Evolutionary conservation across 1,140 invertebrate genomes (phyloP).

Genomic region (Cephus cinctus): DNA sequence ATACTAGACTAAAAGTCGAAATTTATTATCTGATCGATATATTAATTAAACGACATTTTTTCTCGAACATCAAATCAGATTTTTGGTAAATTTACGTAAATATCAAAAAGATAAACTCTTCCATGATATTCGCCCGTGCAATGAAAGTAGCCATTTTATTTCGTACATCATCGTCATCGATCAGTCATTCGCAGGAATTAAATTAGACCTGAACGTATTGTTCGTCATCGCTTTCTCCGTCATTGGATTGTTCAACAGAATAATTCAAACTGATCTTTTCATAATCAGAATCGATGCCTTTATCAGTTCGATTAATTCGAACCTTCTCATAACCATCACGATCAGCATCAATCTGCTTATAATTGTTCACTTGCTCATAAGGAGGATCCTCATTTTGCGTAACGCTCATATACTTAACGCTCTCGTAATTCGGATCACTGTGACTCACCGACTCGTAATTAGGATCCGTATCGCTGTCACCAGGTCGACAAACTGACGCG

Average conservation of each 20-base stretch:
- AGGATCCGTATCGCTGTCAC: slow-evolving; percentile 68
- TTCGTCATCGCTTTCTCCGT: slow-evolving; percentile 44
- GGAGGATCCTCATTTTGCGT: slow-evolving; percentile 46
- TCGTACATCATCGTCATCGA: no score
- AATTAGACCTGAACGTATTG: slow-evolving; percentile 50
- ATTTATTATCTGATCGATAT: no score
- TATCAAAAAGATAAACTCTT: no score
- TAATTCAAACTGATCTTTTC: slow-evolving; percentile 18
- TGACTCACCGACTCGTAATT: slow-evolving; percentile 70
- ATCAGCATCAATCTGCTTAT: slow-evolving; percentile 6
- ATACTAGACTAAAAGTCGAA: no score
- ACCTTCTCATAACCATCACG: slow-evolving; percentile 1
- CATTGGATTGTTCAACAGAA: slow-evolving; percentile 21
- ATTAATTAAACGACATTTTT: no score
- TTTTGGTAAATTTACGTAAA: no score
- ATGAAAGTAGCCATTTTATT: no score
- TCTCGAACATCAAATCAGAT: no score
- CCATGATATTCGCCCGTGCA: no score
- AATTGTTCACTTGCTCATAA: slow-evolving; percentile 49
- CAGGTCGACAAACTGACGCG: slow-evolving; percentile 61
- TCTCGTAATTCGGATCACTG: slow-evolving; percentile 56
- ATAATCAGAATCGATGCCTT: slow-evolving; percentile 39
- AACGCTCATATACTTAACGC: slow-evolving; percentile 50
- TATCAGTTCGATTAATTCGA: slow-evolving; percentile 28
- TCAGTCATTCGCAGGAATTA: no score